phyloP scores from a whole-genome alignment of 2,113 vertebrate species.

The Rallus limicola region DNA sequence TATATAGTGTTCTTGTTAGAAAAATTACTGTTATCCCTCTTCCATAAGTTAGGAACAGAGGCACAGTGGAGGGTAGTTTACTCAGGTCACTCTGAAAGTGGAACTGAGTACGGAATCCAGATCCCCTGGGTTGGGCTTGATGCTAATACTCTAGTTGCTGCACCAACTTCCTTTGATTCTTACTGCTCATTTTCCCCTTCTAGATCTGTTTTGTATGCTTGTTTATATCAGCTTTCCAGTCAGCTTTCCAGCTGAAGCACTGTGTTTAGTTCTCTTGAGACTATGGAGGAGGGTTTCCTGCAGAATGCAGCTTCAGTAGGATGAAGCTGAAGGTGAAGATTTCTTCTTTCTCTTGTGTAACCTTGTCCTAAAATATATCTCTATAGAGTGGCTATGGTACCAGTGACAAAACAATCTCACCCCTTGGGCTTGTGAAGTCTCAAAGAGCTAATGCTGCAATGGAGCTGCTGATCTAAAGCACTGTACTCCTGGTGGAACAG shows the following conservation, averaged over 20 bases:
- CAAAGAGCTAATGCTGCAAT: neutral
- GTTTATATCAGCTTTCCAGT: neutral
- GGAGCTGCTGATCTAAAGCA: neutral
- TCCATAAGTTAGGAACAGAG: neutral
- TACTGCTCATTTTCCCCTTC: neutral
- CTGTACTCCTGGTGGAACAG: neutral
- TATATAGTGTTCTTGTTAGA: neutral
- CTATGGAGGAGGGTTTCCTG: neutral
- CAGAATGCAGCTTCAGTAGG: neutral
- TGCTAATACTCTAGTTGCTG: neutral
- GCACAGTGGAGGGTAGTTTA: neutral
- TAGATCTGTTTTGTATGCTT: neutral
- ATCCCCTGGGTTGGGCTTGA: neutral
- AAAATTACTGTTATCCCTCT: neutral
- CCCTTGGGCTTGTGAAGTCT: neutral
- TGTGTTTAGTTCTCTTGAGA: neutral
- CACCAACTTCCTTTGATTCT: neutral
- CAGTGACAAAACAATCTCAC: neutral
- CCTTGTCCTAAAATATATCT: neutral
- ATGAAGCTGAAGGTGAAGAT: neutral
- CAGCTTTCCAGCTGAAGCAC: neutral
- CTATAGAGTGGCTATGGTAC: neutral
- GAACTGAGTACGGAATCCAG: neutral
- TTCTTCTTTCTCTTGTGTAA: neutral
- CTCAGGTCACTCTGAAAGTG: neutral